Evolutionary conservation across 2,888 invertebrate genomes (phyloP).

Genomic region (Pantelozetes paolii): DNA sequence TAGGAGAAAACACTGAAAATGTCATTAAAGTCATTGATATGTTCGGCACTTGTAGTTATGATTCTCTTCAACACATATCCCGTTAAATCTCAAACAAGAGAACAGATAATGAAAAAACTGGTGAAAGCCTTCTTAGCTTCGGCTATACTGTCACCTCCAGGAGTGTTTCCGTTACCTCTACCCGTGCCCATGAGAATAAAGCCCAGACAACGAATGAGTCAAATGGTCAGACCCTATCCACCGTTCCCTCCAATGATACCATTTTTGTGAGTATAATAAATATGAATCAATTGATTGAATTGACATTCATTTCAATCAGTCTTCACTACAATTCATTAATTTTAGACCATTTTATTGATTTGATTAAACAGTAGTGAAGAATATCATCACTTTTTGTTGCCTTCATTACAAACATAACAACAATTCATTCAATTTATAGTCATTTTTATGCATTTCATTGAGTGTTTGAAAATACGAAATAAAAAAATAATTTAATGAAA

Average conservation of each 20-base stretch:
- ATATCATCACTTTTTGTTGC: constrained; percentile 19
- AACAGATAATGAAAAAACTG: constrained; percentile 6
- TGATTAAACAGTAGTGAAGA: constrained; percentile 24
- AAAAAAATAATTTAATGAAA: too few relatives aligned
- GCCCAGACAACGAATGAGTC: neutral
- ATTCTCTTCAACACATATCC: neutral
- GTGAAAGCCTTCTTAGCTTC: constrained; percentile 12
- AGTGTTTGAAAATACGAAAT: too few relatives aligned
- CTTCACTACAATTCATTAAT: neutral
- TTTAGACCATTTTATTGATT: constrained; percentile 4
- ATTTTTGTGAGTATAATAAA: constrained; percentile 12
- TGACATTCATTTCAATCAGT: neutral
- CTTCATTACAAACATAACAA: neutral
- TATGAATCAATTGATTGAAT: neutral
- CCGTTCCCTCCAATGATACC: neutral
- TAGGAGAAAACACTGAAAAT: neutral
- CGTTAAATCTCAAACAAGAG: neutral
- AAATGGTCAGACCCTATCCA: neutral
- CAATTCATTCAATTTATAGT: neutral
- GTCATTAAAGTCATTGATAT: neutral
- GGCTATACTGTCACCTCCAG: constrained; percentile 27
- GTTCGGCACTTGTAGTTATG: neutral
- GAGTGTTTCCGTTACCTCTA: constrained; percentile 2
- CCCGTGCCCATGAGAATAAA: neutral
- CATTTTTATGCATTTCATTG: neutral